Evolutionary conservation across 2,113 vertebrate genomes (phyloP).

Genomic region (Trogon melanurus): DNA sequence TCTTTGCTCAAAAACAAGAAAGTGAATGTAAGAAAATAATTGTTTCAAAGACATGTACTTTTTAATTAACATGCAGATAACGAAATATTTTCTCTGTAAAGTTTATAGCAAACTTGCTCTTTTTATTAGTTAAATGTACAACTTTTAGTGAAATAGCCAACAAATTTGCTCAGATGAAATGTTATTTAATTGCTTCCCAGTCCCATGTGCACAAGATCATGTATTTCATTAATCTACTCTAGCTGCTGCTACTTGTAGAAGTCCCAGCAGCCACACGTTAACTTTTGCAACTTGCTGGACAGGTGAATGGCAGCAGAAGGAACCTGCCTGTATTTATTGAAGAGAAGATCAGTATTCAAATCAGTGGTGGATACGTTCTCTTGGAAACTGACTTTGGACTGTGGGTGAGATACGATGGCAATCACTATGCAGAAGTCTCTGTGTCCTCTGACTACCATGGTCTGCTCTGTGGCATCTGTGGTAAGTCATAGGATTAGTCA

Average conservation of each 20-base stretch:
- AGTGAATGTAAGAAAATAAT: constrained; percentile 78
- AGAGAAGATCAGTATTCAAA: constrained; percentile 72
- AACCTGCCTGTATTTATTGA: constrained; percentile 76
- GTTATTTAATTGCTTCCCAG: not conserved
- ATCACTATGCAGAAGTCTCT: constrained; percentile 87
- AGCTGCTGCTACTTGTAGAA: not conserved
- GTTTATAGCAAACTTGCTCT: not conserved
- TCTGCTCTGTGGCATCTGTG: constrained; percentile 88
- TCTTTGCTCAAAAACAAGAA: constrained; percentile 82
- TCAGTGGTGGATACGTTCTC: constrained; percentile 85
- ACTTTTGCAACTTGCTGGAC: not conserved
- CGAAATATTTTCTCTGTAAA: not conserved
- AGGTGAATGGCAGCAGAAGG: constrained; percentile 79
- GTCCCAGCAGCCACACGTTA: not conserved
- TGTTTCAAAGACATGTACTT: not conserved
- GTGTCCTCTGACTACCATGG: constrained; percentile 78
- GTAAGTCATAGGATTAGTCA: constrained; percentile 67
- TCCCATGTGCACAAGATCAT: not conserved
- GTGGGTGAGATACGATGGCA: constrained; percentile 86
- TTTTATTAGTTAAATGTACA: not conserved
- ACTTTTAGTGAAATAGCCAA: not conserved
- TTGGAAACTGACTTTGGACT: constrained; percentile 85
- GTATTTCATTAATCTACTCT: not conserved
- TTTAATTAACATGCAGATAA: not conserved
- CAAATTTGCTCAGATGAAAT: not conserved